Percentiles rank a stretch among this genome's conserved stretches.
phyloP scores from a whole-genome alignment of 2,797 vertebrate species.

The Huso huso region DNA sequence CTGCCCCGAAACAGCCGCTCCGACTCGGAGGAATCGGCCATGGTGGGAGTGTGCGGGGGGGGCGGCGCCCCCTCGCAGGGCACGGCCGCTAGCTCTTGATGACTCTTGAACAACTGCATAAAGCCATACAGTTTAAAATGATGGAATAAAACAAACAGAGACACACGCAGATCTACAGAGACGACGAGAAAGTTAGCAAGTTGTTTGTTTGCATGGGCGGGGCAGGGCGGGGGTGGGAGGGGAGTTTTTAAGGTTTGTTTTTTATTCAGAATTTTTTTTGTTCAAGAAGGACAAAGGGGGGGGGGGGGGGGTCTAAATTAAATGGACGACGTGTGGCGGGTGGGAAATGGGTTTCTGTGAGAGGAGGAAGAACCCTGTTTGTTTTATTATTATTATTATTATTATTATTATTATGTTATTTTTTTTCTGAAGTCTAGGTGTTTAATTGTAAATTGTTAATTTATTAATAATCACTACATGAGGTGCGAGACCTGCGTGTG shows the following conservation, averaged over 20 bases:
- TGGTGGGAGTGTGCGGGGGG: constrained; percentile 61
- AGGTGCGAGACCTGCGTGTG: constrained; percentile 22
- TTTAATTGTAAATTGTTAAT: constrained; percentile 44
- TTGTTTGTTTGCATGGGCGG: constrained; percentile 62
- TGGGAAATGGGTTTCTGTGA: constrained; percentile 23
- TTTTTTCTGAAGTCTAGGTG: constrained; percentile 28
- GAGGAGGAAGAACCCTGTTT: constrained; percentile 63
- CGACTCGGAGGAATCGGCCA: constrained; percentile 68
- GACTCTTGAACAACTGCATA: constrained; percentile 76
- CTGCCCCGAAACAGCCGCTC: constrained; percentile 64
- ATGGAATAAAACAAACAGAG: constrained; percentile 33
- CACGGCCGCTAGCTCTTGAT: constrained; percentile 88
- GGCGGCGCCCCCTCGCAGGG: constrained; percentile 60
- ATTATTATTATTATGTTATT: constrained; percentile 45
- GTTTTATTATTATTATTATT: constrained; percentile 52
- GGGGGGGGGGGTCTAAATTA: constrained; percentile 28
- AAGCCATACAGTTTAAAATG: constrained; percentile 73
- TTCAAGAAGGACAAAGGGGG: constrained; percentile 28
- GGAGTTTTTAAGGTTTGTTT: constrained; percentile 35
- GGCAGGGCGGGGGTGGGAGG: constrained; percentile 41
- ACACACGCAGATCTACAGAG: constrained; percentile 45
- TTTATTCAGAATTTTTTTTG: constrained; percentile 42
- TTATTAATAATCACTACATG: constrained; percentile 49
- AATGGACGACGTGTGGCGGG: constrained; percentile 28
- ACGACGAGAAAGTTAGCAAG: constrained; percentile 50